Base-by-base conservation (phyloP, 2,888 invertebrate genomes). In the Epistrophe eligans region DNA sequence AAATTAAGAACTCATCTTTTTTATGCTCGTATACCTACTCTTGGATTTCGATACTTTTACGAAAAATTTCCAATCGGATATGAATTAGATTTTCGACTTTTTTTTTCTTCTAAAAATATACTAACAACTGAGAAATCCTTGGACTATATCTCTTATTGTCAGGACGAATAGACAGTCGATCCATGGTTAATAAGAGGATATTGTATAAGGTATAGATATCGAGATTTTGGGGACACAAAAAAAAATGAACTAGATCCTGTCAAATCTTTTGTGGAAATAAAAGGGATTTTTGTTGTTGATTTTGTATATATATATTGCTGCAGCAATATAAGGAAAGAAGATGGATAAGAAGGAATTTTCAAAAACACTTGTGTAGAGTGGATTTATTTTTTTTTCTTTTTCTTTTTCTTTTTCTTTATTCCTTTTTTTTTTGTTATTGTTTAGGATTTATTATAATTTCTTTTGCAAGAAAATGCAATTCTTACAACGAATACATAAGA, bases 1-100 rank as follows among this genome's bases (percentile, higher is more conserved):
- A 80, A 80, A 80, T 74, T 74, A 80, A 67, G 74, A 67, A 70
- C 74, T 60, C 67, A 74, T 60, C 19, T 32, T 72, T 28, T 28
- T 45, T 24, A 24, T 17, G 10, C 11, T 32, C n/a, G 15, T 38
- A 55, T 2, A 8, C 4, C 9, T 40, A 38, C 4, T 28, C 8
- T 55, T 28, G n/a, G 35, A 67, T 43, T 43, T 24, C 15, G 62
- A 43, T 35, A 35, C 38, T 60, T 19, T 24, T 11, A 24, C 15
- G 15, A 55, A 28, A 9, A 55, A 32, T 80, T 82, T 79, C 13
- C 76, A 79, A 84, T 79, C 64, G 74, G 57, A 79, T 79, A 64
- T 79, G 74, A 43, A 76, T 84, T 84, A 76, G 74, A 84, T 84
- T 84, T 79, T 79, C 72, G 64, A 64, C 62, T 81, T 81, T 43